Base-by-base conservation (phyloP, 2,113 vertebrate genomes). In the Turdus rufiventris region DNA sequence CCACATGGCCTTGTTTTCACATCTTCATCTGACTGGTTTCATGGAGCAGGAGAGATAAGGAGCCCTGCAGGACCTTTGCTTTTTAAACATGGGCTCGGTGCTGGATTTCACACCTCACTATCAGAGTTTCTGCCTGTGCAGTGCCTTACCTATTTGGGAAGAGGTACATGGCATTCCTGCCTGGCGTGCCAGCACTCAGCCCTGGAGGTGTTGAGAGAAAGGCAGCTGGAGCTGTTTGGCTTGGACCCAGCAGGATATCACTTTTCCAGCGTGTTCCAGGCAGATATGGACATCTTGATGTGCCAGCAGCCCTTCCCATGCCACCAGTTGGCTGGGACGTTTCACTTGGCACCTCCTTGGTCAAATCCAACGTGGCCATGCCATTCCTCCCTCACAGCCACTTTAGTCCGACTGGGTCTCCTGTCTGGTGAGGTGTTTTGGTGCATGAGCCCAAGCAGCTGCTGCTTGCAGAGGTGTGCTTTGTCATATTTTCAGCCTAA, bases 211-310 rank as follows among this genome's bases (percentile, higher is more conserved):
- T 21, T 71, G 74, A 62, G 73, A 31, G 65, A 75, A 89, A 93
- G 57, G 79, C 89, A 91, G 56, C 70, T 74, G 48, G 71, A 67
- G 85, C 70, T 72, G 19, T 45, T 85, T 89, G 90, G 68, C 90
- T 33, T 54, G 19, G 1, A 13, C 43, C 70, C 85, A 94, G 25
- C 25, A 3, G 6, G 23, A 42, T 68, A 74, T 62, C 38, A 9
- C 14, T 75, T 91, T 54, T 56, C 40, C 77, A 56, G 51, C 9
- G 1, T 40, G 36, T 28, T 81, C 21, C 79, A 88, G 40, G 84
- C 61, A 75, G 77, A 88, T 56, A 51, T 12, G 70, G 29, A 60
- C 8, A 42, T 74, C 47, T 28, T 63, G 61, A 54, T 48, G 24
- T 0, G 0, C 61, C 36, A 62, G 51, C 68, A 50, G 65, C 65